phyloP scores from a whole-genome alignment of 2,113 vertebrate genomes.

The Clarias gariepinus region DNA sequence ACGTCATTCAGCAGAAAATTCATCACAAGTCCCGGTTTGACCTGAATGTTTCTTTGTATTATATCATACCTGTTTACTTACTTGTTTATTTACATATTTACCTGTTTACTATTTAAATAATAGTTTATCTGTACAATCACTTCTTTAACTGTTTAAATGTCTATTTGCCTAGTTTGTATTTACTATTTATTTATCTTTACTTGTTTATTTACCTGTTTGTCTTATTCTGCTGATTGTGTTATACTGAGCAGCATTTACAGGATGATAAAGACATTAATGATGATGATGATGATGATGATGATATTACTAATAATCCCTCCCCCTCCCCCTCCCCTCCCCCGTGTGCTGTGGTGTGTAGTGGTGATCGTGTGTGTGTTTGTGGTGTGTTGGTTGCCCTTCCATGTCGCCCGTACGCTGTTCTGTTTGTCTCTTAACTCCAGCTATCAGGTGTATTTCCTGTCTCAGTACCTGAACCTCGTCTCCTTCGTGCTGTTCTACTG shows the following conservation, averaged over 20 bases:
- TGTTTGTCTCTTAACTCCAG: slow-evolving; percentile 61
- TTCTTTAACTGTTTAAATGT: background rate
- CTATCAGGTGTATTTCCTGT: slow-evolving; percentile 65
- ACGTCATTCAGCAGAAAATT: background rate
- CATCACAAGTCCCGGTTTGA: background rate
- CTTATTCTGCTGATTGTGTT: background rate
- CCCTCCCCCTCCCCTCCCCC: background rate
- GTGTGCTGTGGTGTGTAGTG: slow-evolving; percentile 55
- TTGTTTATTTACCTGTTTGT: background rate
- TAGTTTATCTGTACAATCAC: no score
- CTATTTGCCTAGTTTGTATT: background rate
- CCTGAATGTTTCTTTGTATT: no score
- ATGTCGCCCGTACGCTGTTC: slow-evolving; percentile 76
- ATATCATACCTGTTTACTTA: background rate
- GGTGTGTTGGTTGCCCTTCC: slow-evolving; percentile 79
- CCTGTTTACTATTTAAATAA: no score
- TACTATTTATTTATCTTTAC: background rate
- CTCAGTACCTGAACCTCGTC: slow-evolving; percentile 76
- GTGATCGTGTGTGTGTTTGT: slow-evolving; percentile 78
- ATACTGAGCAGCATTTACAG: background rate
- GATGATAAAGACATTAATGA: no score
- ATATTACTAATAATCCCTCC: background rate
- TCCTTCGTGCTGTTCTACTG: slow-evolving; percentile 77
- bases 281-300: background rate
- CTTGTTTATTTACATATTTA: background rate